A percentile compares a stretch with the other conserved stretches of the same genome.
phyloP scores from a whole-genome alignment of 2,888 invertebrate genomes.

The Ommatoiulus sabulosus region DNA sequence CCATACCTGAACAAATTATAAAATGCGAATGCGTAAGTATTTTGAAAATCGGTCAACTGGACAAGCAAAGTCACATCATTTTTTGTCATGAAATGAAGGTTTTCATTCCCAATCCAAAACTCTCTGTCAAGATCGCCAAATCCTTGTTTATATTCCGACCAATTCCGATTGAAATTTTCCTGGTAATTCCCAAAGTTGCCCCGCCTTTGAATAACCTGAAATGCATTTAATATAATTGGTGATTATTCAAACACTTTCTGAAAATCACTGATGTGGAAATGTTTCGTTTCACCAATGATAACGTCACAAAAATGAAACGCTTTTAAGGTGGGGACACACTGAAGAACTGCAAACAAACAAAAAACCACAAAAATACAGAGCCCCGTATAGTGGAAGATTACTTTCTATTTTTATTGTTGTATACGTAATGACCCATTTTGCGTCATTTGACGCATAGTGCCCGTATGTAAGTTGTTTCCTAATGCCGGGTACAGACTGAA shows the following conservation, averaged over 20 bases:
- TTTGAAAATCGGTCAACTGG: slow-evolving; percentile 71
- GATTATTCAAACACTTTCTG: slow-evolving; percentile 24
- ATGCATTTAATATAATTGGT: neutral
- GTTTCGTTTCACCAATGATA: too few relatives aligned
- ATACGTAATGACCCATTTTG: too few relatives aligned
- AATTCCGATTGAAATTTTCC: slow-evolving; percentile 75
- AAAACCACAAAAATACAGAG: too few relatives aligned
- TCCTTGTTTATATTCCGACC: slow-evolving; percentile 77
- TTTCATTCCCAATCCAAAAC: slow-evolving; percentile 78
- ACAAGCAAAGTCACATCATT: slow-evolving; percentile 70
- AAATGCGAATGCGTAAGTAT: slow-evolving; percentile 70
- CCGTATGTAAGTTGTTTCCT: too few relatives aligned
- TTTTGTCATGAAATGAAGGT: slow-evolving; percentile 69
- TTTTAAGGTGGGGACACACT: too few relatives aligned
- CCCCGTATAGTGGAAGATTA: too few relatives aligned
- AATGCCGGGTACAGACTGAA: too few relatives aligned
- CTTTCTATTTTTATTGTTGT: too few relatives aligned
- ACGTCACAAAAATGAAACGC: too few relatives aligned
- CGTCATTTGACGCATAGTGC: too few relatives aligned
- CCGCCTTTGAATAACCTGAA: slow-evolving; percentile 65
- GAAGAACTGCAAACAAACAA: too few relatives aligned
- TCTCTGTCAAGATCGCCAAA: slow-evolving; percentile 78
- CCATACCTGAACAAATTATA: slow-evolving; percentile 68
- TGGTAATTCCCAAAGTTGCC: slow-evolving; percentile 66
- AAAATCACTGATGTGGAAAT: too few relatives aligned